A percentile compares a stretch with the other conserved stretches of the same genome.
These are phyloP conservation scores for Butorides virescens DNA, from an alignment of 2,113 vertebrate genomes.

Conservation along the genomic window DNA sequence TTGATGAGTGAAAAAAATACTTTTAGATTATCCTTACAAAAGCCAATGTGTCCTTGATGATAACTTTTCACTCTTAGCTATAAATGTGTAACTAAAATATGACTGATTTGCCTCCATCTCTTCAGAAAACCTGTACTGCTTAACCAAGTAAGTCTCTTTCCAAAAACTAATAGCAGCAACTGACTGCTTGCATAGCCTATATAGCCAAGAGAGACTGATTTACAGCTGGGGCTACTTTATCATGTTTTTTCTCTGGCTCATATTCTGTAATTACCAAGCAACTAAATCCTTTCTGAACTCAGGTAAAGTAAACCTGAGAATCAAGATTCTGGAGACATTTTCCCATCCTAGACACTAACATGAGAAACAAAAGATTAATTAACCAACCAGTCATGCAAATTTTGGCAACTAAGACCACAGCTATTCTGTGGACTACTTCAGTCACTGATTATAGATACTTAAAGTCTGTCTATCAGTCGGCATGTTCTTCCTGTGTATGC, in stretches of 20 bases:
- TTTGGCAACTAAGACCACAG: background rate
- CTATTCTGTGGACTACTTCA: background rate
- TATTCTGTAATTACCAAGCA: background rate
- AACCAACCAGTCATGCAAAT: background rate
- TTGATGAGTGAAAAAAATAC: background rate
- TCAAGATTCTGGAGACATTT: background rate
- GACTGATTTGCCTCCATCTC: background rate
- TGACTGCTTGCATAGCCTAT: background rate
- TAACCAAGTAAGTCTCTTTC: background rate
- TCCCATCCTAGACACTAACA: background rate
- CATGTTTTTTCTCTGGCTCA: background rate
- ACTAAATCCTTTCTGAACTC: background rate
- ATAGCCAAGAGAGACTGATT: background rate
- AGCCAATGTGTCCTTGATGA: background rate
- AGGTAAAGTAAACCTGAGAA: background rate
- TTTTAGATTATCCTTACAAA: background rate
- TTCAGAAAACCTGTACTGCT: background rate
- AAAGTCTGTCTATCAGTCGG: background rate
- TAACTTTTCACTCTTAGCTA: background rate
- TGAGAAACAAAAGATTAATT: background rate
- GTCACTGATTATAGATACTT: background rate
- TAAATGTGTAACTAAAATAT: background rate
- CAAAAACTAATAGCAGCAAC: background rate
- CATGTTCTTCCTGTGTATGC: background rate
- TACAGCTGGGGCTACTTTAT: background rate